Evolutionary conservation across 1,140 invertebrate species (phyloP).

Genomic region (Euschistus heros): DNA sequence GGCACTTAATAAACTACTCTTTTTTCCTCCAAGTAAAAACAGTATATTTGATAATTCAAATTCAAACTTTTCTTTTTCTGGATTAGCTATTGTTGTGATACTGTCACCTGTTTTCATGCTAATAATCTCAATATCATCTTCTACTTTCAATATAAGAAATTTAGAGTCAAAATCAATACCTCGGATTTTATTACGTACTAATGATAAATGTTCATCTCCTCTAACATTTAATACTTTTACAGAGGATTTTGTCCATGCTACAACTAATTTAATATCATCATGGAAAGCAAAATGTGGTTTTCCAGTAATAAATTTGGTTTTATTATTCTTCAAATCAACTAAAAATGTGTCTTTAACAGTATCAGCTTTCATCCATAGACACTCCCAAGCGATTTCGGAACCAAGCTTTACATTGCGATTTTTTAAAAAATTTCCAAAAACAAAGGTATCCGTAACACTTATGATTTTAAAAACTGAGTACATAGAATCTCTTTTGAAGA

Average conservation of each 20-base stretch:
- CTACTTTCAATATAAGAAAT: neutral
- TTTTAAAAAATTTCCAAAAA: neutral
- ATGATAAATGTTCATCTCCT: neutral
- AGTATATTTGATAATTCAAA: constrained; percentile 1
- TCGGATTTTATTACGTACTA: neutral
- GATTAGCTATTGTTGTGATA: neutral
- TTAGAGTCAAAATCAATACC: neutral
- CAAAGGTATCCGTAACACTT: neutral
- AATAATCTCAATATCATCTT: constrained; percentile 6
- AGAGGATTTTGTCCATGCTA: constrained; percentile 2
- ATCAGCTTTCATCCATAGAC: constrained; percentile 6
- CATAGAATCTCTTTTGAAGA: neutral
- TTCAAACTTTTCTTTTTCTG: constrained; percentile 3
- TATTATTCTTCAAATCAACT: neutral
- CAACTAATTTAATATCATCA: constrained; percentile 1
- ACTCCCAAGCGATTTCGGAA: constrained; percentile 1
- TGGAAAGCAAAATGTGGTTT: constrained; percentile 10
- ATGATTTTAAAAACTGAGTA: neutral
- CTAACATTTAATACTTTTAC: neutral
- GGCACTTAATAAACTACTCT: neutral
- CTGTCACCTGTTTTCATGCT: neutral
- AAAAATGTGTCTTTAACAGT: constrained; percentile 6
- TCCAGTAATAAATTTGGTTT: neutral
- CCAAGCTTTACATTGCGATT: constrained; percentile 3
- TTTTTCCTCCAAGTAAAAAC: neutral